Conservation (phyloP, 2,113 vertebrate genomes). For the Colossoma macropomum region DNA sequence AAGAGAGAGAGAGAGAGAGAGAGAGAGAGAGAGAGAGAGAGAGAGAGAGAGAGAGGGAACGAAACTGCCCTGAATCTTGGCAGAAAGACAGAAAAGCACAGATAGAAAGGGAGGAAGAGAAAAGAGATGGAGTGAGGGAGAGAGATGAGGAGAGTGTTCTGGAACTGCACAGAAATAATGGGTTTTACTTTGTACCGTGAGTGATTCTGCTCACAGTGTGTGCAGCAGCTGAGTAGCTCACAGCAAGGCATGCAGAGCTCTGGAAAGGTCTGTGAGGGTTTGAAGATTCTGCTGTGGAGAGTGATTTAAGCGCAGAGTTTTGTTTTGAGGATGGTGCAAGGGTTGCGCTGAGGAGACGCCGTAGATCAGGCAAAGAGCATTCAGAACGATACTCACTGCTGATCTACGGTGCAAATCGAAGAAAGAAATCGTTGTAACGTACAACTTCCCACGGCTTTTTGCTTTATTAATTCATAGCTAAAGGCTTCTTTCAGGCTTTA, state of each 20-base stretch:
- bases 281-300: not conserved
- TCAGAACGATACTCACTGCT: not conserved
- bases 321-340: too few relatives aligned
- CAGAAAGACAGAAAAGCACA: not conserved
- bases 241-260: conserved; percentile 16
- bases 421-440: too few relatives aligned
- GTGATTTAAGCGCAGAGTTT: not conserved
- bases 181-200: conserved; percentile 46
- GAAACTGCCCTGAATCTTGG: not conserved
- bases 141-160: conserved; percentile 22
- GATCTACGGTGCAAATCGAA: not conserved
- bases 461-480: too few relatives aligned
- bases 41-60: conserved; percentile 4
- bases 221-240: conserved; percentile 31
- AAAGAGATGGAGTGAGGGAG: not conserved
- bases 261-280: conserved; percentile 25
- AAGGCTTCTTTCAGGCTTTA: too few relatives aligned
- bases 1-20: too few relatives aligned
- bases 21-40: too few relatives aligned
- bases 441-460: too few relatives aligned
- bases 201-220: conserved; percentile 34
- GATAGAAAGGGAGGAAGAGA: not conserved
- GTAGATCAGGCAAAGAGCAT: conserved; percentile 7
- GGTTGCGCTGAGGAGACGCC: not conserved
- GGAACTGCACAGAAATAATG: conserved; percentile 47